A percentile compares a stretch with the other conserved stretches of the same genome.
Conservation (phyloP, 2,113 vertebrate genomes). For the Carassius gibelio region DNA sequence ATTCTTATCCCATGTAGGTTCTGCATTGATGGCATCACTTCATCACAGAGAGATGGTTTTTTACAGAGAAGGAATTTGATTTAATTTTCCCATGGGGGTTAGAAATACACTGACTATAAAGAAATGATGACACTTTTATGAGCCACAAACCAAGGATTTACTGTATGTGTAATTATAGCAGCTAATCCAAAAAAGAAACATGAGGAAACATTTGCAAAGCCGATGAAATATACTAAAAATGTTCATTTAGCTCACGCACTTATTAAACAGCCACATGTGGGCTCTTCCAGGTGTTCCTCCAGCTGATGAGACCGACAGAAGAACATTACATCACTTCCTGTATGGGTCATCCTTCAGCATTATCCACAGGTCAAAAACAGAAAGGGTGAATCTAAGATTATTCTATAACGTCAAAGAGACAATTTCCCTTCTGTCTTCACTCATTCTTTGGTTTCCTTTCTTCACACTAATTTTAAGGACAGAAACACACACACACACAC, state of each 20-base stretch:
- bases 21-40: not conserved
- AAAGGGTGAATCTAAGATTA: too few relatives aligned
- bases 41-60: not conserved
- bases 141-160: conserved; percentile 6
- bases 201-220: not conserved
- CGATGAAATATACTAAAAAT: conserved; percentile 9
- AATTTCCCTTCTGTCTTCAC: not conserved
- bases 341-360: not conserved
- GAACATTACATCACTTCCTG: conserved; percentile 22
- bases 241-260: not conserved
- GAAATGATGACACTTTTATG: conserved; percentile 26
- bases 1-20: not conserved
- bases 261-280: conserved; percentile 5
- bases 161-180: not conserved
- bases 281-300: conserved; percentile 11
- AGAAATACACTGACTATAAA: conserved; percentile 1
- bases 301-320: conserved; percentile 10
- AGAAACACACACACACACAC: not conserved
- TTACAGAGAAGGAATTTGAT: not conserved
- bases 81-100: conserved; percentile 16
- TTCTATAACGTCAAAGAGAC: not conserved
- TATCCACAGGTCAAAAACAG: not conserved
- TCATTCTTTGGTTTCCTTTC: conserved; percentile 24
- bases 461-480: not conserved
- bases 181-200: conserved; percentile 19